Conservation (phyloP, 2,888 invertebrate genomes). For the Eurytoma adleriae region DNA sequence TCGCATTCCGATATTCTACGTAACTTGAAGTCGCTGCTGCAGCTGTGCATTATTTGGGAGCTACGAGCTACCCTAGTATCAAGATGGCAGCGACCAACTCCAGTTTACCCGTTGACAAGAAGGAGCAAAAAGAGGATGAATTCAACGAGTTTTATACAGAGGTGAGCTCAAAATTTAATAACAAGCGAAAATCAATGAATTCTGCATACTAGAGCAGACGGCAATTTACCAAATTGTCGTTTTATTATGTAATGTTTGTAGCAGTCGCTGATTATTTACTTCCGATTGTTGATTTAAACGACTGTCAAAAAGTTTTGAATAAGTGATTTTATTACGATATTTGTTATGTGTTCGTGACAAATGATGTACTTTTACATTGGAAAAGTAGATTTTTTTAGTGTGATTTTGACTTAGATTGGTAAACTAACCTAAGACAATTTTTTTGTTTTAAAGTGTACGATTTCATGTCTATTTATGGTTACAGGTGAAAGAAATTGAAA, state of each 20-base stretch:
- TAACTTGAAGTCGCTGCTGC: too few species aligned
- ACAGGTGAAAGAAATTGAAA: constrained; percentile 99
- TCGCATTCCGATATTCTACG: too few species aligned
- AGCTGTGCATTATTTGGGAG: too few species aligned
- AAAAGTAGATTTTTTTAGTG: neutral
- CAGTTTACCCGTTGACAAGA: constrained; percentile 69
- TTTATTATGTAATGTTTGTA: neutral
- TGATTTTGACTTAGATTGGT: neutral
- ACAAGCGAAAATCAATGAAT: neutral
- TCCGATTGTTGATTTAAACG: neutral
- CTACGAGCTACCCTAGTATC: constrained; percentile 39
- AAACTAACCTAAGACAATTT: constrained; percentile 34
- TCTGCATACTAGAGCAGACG: neutral
- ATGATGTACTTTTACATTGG: neutral
- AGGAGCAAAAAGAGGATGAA: constrained; percentile 81
- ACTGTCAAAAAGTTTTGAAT: neutral
- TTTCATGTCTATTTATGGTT: constrained; percentile 61
- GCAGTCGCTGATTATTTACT: constrained; percentile 1
- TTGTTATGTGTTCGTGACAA: neutral
- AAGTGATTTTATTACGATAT: neutral
- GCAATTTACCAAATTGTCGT: neutral
- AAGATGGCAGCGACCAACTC: constrained; percentile 75
- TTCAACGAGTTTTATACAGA: constrained; percentile 91
- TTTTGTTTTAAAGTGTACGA: constrained; percentile 8
- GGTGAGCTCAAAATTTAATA: constrained; percentile 77